phyloP scores from a whole-genome alignment of 2,797 vertebrate genomes.

The Tenualosa ilisha region DNA sequence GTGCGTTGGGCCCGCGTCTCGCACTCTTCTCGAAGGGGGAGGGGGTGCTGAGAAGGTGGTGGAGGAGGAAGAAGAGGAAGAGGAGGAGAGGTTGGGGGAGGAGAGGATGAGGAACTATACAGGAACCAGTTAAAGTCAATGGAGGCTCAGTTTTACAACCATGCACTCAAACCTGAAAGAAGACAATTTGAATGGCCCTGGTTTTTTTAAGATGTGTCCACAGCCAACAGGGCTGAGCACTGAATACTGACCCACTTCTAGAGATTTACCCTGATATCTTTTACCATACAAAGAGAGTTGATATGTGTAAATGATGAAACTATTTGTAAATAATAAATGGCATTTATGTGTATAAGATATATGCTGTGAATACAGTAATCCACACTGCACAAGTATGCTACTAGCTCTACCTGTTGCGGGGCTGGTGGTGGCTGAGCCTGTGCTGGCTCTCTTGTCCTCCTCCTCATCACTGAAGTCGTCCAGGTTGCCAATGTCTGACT shows the following conservation, averaged over 20 bases:
- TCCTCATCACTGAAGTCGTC: conserved; percentile 90
- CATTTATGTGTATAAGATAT: too few relatives aligned
- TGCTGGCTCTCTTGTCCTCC: conserved; percentile 64
- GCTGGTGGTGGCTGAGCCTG: conserved; percentile 50
- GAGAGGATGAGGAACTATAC: background rate
- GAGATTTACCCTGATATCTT: too few relatives aligned
- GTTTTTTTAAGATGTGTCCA: background rate
- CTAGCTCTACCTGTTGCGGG: background rate
- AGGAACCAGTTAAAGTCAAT: background rate
- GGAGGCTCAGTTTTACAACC: background rate
- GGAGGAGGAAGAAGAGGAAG: background rate
- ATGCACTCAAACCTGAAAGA: background rate
- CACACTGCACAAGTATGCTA: background rate
- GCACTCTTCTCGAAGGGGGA: background rate
- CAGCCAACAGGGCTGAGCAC: background rate
- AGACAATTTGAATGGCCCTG: background rate
- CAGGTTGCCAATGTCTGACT: conserved; percentile 85
- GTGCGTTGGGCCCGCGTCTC: background rate
- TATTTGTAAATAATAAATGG: background rate
- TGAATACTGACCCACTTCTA: too few relatives aligned
- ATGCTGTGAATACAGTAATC: background rate
- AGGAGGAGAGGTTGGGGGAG: background rate
- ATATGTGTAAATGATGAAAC: background rate
- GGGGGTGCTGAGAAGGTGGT: background rate
- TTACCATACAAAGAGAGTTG: background rate